These are phyloP conservation scores for Xanthia icteritia DNA, from an alignment of 2,888 invertebrate species.

Conservation along the genomic window DNA sequence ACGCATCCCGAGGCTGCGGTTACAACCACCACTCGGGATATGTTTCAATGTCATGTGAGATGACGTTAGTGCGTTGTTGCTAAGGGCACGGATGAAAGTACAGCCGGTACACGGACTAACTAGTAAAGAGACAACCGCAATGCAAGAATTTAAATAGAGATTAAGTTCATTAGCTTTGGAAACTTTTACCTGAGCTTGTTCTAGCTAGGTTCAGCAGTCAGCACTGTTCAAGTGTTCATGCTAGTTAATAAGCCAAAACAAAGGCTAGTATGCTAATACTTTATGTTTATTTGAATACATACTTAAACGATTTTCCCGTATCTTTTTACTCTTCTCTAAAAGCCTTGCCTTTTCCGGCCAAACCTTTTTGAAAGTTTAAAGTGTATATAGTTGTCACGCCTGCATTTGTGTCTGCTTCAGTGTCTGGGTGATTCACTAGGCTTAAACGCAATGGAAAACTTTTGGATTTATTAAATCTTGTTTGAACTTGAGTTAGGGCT, in stretches of 20 bases:
- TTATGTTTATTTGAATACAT: constrained; percentile 7
- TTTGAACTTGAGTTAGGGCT: constrained; percentile 42
- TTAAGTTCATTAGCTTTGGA: constrained; percentile 17
- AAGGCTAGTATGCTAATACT: background rate
- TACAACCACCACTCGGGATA: constrained; percentile 86
- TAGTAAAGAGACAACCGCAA: constrained; percentile 26
- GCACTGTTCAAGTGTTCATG: background rate
- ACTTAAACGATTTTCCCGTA: constrained; percentile 40
- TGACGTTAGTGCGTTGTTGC: constrained; percentile 81
- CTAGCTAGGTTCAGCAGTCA: background rate
- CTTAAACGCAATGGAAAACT: constrained; percentile 22
- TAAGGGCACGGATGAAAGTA: constrained; percentile 77
- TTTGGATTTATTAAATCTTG: constrained; percentile 24
- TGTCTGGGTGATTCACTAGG: constrained; percentile 39
- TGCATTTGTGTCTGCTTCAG: constrained; percentile 24
- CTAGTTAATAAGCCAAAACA: background rate
- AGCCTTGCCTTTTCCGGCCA: constrained; percentile 63
- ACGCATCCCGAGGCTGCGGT: constrained; percentile 86
- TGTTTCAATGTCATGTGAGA: constrained; percentile 84
- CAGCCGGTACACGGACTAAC: constrained; percentile 50
- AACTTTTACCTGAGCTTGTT: constrained; percentile 2
- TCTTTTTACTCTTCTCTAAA: constrained; percentile 37
- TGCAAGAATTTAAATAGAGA: constrained; percentile 29
- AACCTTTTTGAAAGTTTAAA: constrained; percentile 62
- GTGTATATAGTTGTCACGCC: constrained; percentile 40